Conservation (phyloP, 2,888 invertebrate genomes). For the Athetis lepigone region DNA sequence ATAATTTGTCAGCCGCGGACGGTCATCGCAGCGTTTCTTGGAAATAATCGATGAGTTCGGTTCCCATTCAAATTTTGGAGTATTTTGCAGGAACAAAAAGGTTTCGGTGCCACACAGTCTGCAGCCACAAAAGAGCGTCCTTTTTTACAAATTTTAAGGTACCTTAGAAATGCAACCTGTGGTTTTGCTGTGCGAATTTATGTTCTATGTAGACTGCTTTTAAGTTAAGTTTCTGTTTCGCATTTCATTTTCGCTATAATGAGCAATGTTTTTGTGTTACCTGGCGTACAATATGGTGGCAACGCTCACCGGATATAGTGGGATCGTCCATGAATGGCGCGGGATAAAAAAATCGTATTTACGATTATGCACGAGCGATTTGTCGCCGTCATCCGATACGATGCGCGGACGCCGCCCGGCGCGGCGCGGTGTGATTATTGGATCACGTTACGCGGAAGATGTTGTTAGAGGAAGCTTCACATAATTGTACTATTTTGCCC, state of each 20-base stretch:
- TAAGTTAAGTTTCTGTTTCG: slow-evolving; percentile 68
- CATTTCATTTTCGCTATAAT: slow-evolving; percentile 73
- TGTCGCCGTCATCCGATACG: slow-evolving; percentile 87
- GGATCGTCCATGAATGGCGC: slow-evolving; percentile 78
- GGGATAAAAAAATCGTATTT: slow-evolving; percentile 84
- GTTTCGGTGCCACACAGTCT: slow-evolving; percentile 88
- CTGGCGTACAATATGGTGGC: slow-evolving; percentile 82
- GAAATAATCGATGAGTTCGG: slow-evolving; percentile 79
- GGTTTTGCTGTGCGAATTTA: slow-evolving; percentile 65
- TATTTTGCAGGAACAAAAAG: slow-evolving; percentile 84
- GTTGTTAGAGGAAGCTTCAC: slow-evolving; percentile 69
- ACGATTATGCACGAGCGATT: slow-evolving; percentile 89
- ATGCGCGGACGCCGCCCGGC: slow-evolving; percentile 72
- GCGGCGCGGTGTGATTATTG: slow-evolving; percentile 79
- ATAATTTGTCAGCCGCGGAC: slow-evolving; percentile 52
- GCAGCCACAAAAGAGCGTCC: slow-evolving; percentile 84
- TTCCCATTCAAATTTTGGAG: slow-evolving; percentile 75
- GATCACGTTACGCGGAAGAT: slow-evolving; percentile 83
- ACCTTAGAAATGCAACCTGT: slow-evolving; percentile 85
- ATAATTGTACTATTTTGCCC: slow-evolving; percentile 60
- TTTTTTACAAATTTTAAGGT: slow-evolving; percentile 81
- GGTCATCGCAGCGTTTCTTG: slow-evolving; percentile 76
- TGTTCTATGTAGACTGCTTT: slow-evolving; percentile 65
- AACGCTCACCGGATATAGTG: slow-evolving; percentile 85
- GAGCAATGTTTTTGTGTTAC: slow-evolving; percentile 83